Conservation (phyloP, 2,113 vertebrate genomes). For the Stegastes partitus region DNA sequence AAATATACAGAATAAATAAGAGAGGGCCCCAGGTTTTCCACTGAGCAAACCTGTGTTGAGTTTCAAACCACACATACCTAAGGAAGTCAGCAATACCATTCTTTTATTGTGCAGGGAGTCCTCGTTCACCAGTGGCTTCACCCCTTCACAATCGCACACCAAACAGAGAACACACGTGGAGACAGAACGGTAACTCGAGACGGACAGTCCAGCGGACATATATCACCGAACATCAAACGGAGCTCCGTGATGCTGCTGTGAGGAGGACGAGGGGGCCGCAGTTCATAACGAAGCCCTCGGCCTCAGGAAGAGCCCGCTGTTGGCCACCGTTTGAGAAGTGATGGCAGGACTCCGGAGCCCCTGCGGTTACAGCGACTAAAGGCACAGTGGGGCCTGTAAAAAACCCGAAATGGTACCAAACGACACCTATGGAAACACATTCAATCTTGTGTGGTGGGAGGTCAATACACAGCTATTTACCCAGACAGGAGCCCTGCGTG, state of each 20-base stretch:
- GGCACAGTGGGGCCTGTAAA: slow-evolving; percentile 63
- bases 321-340: slow-evolving; percentile 54
- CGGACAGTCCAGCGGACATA: slow-evolving; percentile 71
- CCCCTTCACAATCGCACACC: slow-evolving; percentile 18
- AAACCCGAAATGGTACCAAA: slow-evolving; percentile 65
- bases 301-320: slow-evolving; percentile 62
- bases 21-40: slow-evolving; percentile 66
- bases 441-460: slow-evolving; percentile 73
- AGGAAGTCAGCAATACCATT: slow-evolving; percentile 79
- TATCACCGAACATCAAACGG: slow-evolving; percentile 79
- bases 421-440: slow-evolving; percentile 81
- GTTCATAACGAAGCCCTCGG: slow-evolving; percentile 36
- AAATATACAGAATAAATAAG: slow-evolving; percentile 74
- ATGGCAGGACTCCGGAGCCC: slow-evolving; percentile 61
- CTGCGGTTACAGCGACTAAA: slow-evolving; percentile 52
- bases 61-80: slow-evolving; percentile 83
- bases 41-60: slow-evolving; percentile 74
- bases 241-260: slow-evolving; percentile 54
- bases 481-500: slow-evolving; percentile 70
- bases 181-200: slow-evolving; percentile 72
- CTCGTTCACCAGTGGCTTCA: slow-evolving; percentile 71
- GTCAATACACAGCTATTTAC: slow-evolving; percentile 78
- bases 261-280: slow-evolving; percentile 54
- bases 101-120: slow-evolving; percentile 77
- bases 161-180: slow-evolving; percentile 44